phyloP scores from a whole-genome alignment of 1,140 invertebrate genomes.

The Drosophila santomea region DNA sequence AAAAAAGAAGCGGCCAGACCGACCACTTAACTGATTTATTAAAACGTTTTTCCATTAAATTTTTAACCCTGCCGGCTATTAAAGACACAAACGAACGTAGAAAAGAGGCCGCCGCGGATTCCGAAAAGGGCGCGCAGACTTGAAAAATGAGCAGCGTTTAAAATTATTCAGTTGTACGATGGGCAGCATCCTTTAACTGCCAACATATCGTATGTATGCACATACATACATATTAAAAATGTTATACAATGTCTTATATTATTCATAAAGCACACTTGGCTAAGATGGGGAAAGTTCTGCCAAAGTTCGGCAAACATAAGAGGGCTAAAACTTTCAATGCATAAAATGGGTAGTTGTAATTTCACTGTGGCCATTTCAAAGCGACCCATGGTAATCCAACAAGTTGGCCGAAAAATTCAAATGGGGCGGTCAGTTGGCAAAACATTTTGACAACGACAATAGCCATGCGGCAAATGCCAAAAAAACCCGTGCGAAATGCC shows the following conservation, averaged over 20 bases:
- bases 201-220: background rate
- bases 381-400: constrained; percentile 37
- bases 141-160: constrained; percentile 77
- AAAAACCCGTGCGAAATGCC: constrained; percentile 30
- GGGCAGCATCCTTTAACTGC: constrained; percentile 3
- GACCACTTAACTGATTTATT: constrained; percentile 84
- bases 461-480: constrained; percentile 34
- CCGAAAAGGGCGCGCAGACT: constrained; percentile 50
- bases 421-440: constrained; percentile 75
- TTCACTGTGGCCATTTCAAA: constrained; percentile 25
- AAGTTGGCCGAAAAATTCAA: constrained; percentile 61
- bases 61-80: constrained; percentile 82
- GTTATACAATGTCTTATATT: constrained; percentile 6
- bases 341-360: background rate
- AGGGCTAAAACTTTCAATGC: constrained; percentile 3
- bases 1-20: constrained; percentile 76
- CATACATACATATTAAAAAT: constrained; percentile 1
- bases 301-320: constrained; percentile 15
- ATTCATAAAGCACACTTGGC: constrained; percentile 12
- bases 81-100: constrained; percentile 66
- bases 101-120: constrained; percentile 62
- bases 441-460: constrained; percentile 66
- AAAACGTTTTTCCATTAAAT: constrained; percentile 84
- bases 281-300: constrained; percentile 10
- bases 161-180: constrained; percentile 68